A percentile compares a stretch with the other conserved stretches of the same genome.
These are phyloP conservation scores for Dilophus febrilis DNA, from an alignment of 2,888 invertebrate species.

Conservation along the genomic window DNA sequence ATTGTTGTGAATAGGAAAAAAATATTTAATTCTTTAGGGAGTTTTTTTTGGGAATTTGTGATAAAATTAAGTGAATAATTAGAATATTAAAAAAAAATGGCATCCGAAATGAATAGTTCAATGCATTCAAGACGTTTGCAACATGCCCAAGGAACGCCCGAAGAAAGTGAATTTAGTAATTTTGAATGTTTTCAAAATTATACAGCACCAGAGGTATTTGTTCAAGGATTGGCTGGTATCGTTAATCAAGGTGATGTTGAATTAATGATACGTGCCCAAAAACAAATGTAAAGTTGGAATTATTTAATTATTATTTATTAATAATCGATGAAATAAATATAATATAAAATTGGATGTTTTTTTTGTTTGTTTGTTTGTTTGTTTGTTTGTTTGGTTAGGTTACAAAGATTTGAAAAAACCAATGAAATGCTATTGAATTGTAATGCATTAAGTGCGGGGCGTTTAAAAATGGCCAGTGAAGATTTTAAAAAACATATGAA, in stretches of 20 bases:
- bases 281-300: conserved; percentile 69
- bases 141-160: conserved; percentile 10
- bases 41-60: no score
- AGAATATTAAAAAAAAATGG: conserved; percentile 9
- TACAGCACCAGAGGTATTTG: conserved; percentile 78
- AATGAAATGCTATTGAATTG: conserved; percentile 98
- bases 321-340: conserved; percentile 3
- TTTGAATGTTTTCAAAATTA: conserved; percentile 74
- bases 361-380: conserved; percentile 15
- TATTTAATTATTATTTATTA: no score
- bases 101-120: conserved; percentile 16
- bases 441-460: conserved; percentile 77
- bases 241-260: conserved; percentile 84
- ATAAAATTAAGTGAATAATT: no score
- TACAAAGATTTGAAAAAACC: conserved; percentile 93
- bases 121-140: conserved; percentile 15
- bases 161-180: conserved; percentile 41
- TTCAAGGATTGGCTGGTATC: conserved; percentile 81
- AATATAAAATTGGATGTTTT: background rate
- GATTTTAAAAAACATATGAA: conserved; percentile 87
- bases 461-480: conserved; percentile 66
- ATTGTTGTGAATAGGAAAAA: no score
- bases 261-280: conserved; percentile 75
- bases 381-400: no score
- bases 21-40: no score